These are phyloP conservation scores for Omphaloscelis lunosa DNA, from an alignment of 2,888 invertebrate species.

Conservation along the genomic window DNA sequence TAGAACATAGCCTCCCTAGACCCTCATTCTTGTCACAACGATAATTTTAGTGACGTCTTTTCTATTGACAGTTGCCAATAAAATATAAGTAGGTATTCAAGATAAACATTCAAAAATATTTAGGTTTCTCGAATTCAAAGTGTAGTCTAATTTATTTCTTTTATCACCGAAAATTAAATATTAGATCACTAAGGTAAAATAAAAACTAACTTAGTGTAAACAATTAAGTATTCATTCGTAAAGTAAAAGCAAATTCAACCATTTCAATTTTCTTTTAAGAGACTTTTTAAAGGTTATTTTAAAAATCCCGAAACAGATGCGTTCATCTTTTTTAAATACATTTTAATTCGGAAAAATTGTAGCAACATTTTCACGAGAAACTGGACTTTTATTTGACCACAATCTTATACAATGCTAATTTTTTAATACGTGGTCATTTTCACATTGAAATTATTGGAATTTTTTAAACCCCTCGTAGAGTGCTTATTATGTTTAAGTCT, in stretches of 20 bases:
- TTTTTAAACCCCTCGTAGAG: not conserved
- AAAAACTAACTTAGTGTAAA: not conserved
- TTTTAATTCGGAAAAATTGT: constrained; percentile 19
- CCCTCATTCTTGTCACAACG: not conserved
- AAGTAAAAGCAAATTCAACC: constrained; percentile 6
- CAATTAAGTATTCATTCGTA: not conserved
- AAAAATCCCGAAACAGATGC: not conserved
- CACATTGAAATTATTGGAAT: not conserved
- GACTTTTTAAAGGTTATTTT: constrained; percentile 1
- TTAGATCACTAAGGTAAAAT: not conserved
- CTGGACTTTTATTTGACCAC: not conserved
- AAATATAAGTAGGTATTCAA: not conserved
- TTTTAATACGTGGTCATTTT: not conserved
- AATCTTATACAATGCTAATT: constrained; percentile 13
- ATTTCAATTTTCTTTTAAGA: not conserved
- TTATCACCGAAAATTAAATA: not conserved
- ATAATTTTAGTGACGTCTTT: not conserved
- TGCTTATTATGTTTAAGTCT: too few species aligned
- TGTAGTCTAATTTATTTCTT: not conserved
- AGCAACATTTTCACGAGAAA: constrained; percentile 24
- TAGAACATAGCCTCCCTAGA: not conserved
- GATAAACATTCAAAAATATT: not conserved
- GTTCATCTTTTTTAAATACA: constrained; percentile 16
- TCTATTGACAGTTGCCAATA: too few species aligned
- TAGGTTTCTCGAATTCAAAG: not conserved